Evolutionary conservation across 2,888 invertebrate species (phyloP), one percentile per base, ranked within the genome.

Genomic region (Prosopocoilus inquinatus): DNA sequence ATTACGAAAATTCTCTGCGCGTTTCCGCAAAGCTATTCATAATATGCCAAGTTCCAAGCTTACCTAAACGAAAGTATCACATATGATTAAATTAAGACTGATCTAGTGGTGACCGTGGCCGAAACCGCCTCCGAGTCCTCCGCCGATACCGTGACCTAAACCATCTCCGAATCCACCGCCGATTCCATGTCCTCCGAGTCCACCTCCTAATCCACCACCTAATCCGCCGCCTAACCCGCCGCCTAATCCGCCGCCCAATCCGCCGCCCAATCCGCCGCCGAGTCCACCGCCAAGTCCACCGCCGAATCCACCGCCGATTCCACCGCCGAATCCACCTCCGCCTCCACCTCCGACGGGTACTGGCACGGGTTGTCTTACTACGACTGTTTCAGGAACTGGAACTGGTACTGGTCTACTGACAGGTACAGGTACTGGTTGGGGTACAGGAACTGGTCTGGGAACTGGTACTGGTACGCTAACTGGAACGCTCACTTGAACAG

Each of bases 381-480:
- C 72, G 59, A 79, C 57, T 77, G 57, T 48, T 50, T 53, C 49
- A 15, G 52, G 47, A 50, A 57, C 46, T 35, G 48, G 43, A 9
- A 52, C 53, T 9, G 46, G 52, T 2, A 78, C 74, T 47, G 80
- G 80, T 8, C 80, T 80, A 13, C 76, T 73, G 50, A 71, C 70
- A 51, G 73, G 74, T 50, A 73, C 72, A 44, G 73, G 71, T 46
- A 78, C 76, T 59, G 82, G 67, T 32, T 83, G 77, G 43, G 79
- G 69, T n/a, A 75, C 73, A 51, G 76, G 75, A 52, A 73, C 71
- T 47, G 75, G 75, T 51, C 68, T 65, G 47, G 68, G 65, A 38
- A 61, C 69, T 47, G 64, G 67, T 43, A 69, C 64, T 16, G 83
- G 78, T 62, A 79, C 82, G 49, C 81, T 82, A 1, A 75, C 74